Evolutionary conservation across 2,888 invertebrate species (phyloP), one percentile per base, ranked within the genome.

Genomic region (Ametastegia equiseti): DNA sequence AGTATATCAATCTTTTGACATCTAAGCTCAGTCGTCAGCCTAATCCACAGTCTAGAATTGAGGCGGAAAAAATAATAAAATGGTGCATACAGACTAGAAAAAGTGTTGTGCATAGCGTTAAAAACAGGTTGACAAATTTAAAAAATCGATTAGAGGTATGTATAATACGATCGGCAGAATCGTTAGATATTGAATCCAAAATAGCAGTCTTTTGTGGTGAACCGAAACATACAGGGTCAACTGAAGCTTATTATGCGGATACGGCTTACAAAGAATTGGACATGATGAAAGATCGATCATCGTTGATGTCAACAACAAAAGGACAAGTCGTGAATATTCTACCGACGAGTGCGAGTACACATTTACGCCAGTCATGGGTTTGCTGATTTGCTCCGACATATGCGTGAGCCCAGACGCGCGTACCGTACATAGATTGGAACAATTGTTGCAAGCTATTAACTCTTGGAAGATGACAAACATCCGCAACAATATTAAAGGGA

Each of bases 211-310:
- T 84, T 3, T 84, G 84, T 65, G 82, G 82, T 15, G 0, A 0
- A 30, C 78, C 81, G 39, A 81, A 80, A 36, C 85, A 85, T 80
- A 83, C 50, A 27, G 54, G 82, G 13, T 81, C 82, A 7, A 47
- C 83, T 0, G 83, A 85, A 71, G 23, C 71, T 63, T 84, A 81
- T 80, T 84, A 82, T 73, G 33, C 79, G 57, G 81, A 84, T 77
- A 80, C 83, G 5, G 81, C 77, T 57, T 84, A 84, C 60, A 36
- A 82, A 23, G 30, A 39, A 5, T 80, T 81, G 30, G 42, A 75
- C 9, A 50, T 60, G 33, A n/a, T 73, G 13, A 42, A 78, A 39
- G 79, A 82, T n/a, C n/a, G n/a, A n/a, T n/a, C n/a, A n/a, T 36
- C 83, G 13, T 80, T 84, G 27, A 30, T 79, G 2, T 80, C 81